Percentiles rank a stretch among this genome's conserved stretches.
phyloP scores from a whole-genome alignment of 1,140 invertebrate species.

The Manduca sexta region DNA sequence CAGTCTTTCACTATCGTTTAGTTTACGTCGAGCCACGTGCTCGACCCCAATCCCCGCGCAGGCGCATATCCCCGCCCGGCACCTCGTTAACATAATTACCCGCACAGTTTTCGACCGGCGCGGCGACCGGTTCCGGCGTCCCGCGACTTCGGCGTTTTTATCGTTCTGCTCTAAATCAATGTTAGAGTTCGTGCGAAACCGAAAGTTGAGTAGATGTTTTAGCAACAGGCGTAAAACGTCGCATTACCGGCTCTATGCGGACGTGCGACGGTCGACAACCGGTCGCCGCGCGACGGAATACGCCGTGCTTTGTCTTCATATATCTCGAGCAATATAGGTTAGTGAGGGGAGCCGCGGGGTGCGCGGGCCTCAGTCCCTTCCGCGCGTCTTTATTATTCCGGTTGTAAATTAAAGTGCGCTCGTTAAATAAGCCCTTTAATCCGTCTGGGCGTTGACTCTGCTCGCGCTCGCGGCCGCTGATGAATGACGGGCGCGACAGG shows the following conservation, averaged over 20 bases:
- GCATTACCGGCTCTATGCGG: too few species aligned
- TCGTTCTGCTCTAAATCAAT: constrained; percentile 37
- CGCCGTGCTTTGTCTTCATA: background rate
- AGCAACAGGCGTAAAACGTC: background rate
- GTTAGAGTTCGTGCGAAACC: constrained; percentile 48
- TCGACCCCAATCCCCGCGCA: too few species aligned
- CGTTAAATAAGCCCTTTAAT: constrained; percentile 67
- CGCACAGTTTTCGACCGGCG: constrained; percentile 33
- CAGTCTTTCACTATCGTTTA: constrained; percentile 45
- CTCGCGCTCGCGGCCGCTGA: constrained; percentile 16
- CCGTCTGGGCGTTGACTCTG: constrained; percentile 65
- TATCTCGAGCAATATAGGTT: background rate
- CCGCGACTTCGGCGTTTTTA: constrained; percentile 35
- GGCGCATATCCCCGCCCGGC: constrained; percentile 12
- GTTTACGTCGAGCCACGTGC: constrained; percentile 25
- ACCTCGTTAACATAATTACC: constrained; percentile 55
- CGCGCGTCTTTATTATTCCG: constrained; percentile 62
- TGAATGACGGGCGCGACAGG: constrained; percentile 20
- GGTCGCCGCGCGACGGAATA: too few species aligned
- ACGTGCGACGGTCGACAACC: too few species aligned
- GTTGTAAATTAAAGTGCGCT: constrained; percentile 65
- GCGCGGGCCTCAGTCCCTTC: constrained; percentile 31
- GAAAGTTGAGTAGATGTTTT: constrained; percentile 32
- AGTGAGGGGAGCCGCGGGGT: constrained; percentile 12
- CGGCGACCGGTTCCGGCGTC: constrained; percentile 38